Conservation (phyloP, 2,113 vertebrate genomes). For the Chascanopsetta lugubris region DNA sequence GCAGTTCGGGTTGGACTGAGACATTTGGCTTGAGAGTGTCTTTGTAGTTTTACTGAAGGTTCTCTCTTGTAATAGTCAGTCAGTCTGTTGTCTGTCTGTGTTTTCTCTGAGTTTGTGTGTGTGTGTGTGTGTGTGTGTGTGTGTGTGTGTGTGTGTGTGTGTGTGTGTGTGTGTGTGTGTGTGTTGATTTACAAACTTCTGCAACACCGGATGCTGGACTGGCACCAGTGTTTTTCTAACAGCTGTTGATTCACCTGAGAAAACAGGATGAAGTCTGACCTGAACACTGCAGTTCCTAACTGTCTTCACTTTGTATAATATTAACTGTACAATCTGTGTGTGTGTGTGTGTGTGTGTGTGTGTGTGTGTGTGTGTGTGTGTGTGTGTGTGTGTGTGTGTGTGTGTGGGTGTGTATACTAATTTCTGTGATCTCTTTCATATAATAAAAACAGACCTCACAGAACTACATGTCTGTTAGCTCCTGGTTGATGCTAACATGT, state of each 20-base stretch:
- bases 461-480: too few relatives aligned
- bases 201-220: slow-evolving; percentile 51
- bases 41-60: too few relatives aligned
- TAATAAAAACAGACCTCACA: too few relatives aligned
- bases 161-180: slow-evolving; percentile 5
- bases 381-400: too few relatives aligned
- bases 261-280: slow-evolving; percentile 50
- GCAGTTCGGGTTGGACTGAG: neutral
- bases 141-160: neutral
- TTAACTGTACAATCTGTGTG: slow-evolving; percentile 56
- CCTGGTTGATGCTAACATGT: too few relatives aligned
- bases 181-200: neutral
- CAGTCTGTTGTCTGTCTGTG: too few relatives aligned
- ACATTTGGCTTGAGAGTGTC: too few relatives aligned
- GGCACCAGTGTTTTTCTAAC: slow-evolving; percentile 47
- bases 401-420: too few relatives aligned
- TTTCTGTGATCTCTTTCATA: too few relatives aligned
- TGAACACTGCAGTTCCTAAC: slow-evolving; percentile 16
- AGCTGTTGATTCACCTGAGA: slow-evolving; percentile 76
- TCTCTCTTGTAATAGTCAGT: neutral
- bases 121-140: neutral
- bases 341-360: slow-evolving; percentile 19
- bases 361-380: slow-evolving; percentile 19
- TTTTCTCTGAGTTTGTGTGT: neutral
- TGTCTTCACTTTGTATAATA: slow-evolving; percentile 55